Base-by-base conservation (phyloP, 2,888 invertebrate species). In the Trichogramma dendrolimi region DNA sequence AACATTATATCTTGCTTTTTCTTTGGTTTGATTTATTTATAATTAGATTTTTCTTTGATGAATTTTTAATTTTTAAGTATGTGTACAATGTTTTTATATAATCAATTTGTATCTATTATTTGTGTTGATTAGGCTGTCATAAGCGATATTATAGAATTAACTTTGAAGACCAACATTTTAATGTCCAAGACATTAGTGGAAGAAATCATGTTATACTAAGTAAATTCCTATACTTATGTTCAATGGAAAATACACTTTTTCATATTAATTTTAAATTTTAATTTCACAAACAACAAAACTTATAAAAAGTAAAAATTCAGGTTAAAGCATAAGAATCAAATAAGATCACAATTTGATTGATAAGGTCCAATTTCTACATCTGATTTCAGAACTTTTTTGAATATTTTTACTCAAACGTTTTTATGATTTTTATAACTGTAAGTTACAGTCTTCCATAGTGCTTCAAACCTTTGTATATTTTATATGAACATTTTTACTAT, bases 391-490 rank as follows among this genome's bases (percentile, higher is more conserved):
- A 51, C 47, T 44, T 55, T 50, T 49, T 10, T 42, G 14, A 54
- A 5, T 40, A 27, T 27, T 27, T 27, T 27, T 2, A 27, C 27
- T 27, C 27, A 54, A 44, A 54, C 40, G 51, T 54, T 61, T 61
- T 64, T 51, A 50, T 59, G 51, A 11, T 46, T 62, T 67, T 58
- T 60, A 68, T 65, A 62, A 62, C 60, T 58, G 11, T 67, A 68
- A 66, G 60, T 51, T 67, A 66, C 64, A 66, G 66, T 68, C 68
- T 71, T 71, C 67, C 68, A 69, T 56, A 47, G 64, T 14, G 55
- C 49, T 63, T 49, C 48, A 63, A 8, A 27, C 49, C 53, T 8
- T 50, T 57, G 44, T 57, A 14, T 42, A 58, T n/a, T 42, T 62
- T 58, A 50, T 43, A 48, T 8, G 52, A 53, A 10, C 8, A 46